Evolutionary conservation across 2,113 vertebrate species (phyloP), one percentile per base, ranked within the genome.

Genomic region (Indicator indicator): DNA sequence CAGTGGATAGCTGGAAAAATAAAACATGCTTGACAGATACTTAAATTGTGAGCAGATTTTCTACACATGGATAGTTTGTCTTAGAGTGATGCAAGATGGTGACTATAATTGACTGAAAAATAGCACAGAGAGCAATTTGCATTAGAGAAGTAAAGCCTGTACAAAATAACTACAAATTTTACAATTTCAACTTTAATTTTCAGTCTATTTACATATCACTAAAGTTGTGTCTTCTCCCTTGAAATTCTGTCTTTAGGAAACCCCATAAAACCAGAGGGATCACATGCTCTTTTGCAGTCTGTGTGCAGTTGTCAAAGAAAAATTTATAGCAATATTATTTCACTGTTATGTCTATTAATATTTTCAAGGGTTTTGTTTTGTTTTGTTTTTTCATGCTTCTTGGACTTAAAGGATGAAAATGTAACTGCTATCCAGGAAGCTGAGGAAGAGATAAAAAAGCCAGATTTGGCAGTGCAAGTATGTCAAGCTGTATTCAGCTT

Each of bases 401-500:
- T 94, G 40, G 72, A 50, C 72, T 86, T 96, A 83, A 95, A 98
- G 98, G 97, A 97, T 70, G 93, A 89, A 95, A 97, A 89, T 75
- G 89, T 94, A 91, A 60, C 85, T 83, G 68, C 94, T 89, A 32
- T 79, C 72, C 96, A 91, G 52, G 97, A 97, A 86, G 28, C 60
- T 26, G 87, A 96, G 87, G 97, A 97, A 59, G 98, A 98, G 95
- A 69, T 79, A 7, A 94, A 97, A 69, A 98, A 97, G 74, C n/a
- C 90, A 80, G 97, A 95, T 90, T 75, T n/a, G 93, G 71, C 96
- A 94, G 18, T 95, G 71, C 98, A 98, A 85, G 98, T 98, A 97
- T 88, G 97, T 97, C 18, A n/a, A 87, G n/a, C 93, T 80, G 23
- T 65, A 48, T 55, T 68, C 9, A 32, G 32, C 96, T 73, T 73